phyloP scores from a whole-genome alignment of 2,888 invertebrate species.

The Mythimna loreyi region DNA sequence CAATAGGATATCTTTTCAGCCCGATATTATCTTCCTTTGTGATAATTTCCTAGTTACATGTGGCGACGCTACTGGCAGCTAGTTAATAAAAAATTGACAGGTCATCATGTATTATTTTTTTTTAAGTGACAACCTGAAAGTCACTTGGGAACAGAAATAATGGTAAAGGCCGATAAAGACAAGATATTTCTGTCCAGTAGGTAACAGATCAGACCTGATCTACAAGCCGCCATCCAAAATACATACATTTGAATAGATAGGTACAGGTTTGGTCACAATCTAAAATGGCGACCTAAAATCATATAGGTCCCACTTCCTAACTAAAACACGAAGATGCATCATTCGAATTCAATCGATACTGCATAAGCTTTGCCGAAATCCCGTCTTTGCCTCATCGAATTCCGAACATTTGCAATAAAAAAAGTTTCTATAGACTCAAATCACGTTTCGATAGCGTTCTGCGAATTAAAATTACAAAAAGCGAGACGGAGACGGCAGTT shows the following conservation, averaged over 20 bases:
- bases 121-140: background rate
- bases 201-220: background rate
- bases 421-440: constrained; percentile 86
- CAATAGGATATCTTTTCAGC: no score
- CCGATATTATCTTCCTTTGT: no score
- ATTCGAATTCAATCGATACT: constrained; percentile 77
- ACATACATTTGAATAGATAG: constrained; percentile 3
- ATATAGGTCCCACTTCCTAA: constrained; percentile 41
- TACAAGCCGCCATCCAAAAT: background rate
- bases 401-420: constrained; percentile 86
- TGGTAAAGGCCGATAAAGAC: no score
- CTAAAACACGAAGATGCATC: constrained; percentile 60
- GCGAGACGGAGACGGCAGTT: constrained; percentile 81
- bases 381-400: constrained; percentile 83
- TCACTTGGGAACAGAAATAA: background rate
- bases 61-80: no score
- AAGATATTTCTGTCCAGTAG: background rate
- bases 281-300: constrained; percentile 39
- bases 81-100: no score
- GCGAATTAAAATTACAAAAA: constrained; percentile 91
- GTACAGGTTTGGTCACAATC: constrained; percentile 11
- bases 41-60: no score
- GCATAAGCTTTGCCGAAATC: constrained; percentile 80
- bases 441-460: constrained; percentile 89
- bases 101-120: no score